A percentile compares a stretch with the other conserved stretches of the same genome.
Evolutionary conservation across 2,888 invertebrate genomes (phyloP).

Genomic region (Mesorhabditis sp.): DNA sequence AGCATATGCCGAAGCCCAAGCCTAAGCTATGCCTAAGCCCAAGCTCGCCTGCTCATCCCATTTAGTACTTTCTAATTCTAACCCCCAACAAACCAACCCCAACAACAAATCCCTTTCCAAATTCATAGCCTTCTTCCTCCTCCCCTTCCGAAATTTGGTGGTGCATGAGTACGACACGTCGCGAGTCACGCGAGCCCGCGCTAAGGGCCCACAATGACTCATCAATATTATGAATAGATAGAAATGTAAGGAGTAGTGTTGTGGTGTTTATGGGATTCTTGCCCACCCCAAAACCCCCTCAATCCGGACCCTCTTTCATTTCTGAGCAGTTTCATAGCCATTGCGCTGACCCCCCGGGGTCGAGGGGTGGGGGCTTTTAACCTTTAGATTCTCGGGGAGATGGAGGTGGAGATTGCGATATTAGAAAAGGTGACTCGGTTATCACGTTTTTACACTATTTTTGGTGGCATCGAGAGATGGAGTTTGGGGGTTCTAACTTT

Average conservation of each 20-base stretch:
- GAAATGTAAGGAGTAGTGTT: not conserved
- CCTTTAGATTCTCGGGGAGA: too few relatives aligned
- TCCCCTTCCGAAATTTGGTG: too few relatives aligned
- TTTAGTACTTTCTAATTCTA: too few relatives aligned
- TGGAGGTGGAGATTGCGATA: too few relatives aligned
- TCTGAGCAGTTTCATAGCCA: not conserved
- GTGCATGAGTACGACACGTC: not conserved
- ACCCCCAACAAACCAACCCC: too few relatives aligned
- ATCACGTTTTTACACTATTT: not conserved
- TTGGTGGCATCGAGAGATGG: not conserved
- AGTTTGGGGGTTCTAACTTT: too few relatives aligned
- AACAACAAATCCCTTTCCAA: too few relatives aligned
- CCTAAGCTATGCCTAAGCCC: too few relatives aligned
- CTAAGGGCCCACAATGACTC: not conserved
- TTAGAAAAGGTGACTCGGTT: not conserved
- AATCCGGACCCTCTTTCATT: not conserved
- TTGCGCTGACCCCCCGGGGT: not conserved
- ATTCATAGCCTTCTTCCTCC: too few relatives aligned
- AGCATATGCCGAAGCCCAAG: too few relatives aligned
- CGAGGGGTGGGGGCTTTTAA: too few relatives aligned
- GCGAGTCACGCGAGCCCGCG: constrained; percentile 1
- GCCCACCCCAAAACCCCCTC: not conserved
- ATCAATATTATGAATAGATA: constrained; percentile 1
- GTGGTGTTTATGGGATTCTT: constrained; percentile 2
- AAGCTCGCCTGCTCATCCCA: too few relatives aligned